Base-by-base conservation (phyloP, 2,888 invertebrate genomes). In the Pristionchus fissidentatus region DNA sequence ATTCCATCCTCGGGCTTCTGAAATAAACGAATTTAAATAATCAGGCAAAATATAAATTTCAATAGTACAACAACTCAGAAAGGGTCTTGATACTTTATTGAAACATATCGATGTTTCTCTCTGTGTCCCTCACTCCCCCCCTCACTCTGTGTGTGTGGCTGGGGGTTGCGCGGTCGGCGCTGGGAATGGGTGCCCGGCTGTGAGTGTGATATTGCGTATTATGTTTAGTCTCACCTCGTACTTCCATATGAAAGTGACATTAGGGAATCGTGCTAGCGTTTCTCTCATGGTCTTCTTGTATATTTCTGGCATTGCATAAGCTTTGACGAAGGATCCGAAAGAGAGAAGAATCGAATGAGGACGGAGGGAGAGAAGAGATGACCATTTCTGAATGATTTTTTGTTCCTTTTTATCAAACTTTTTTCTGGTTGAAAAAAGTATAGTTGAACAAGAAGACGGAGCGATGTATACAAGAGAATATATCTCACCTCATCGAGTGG, bases 201-300 rank as follows among this genome's bases (percentile, higher is more conserved):
- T n/a, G 26, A n/a, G 62, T 3, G 62, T 29, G 8, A 5, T 19
- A 13, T 35, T 26, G 29, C n/a, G 29, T 13, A 7, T 62, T 10
- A 22, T n/a, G 62, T 3, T 62, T 32, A 4, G 22, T 62, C 35
- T 62, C 8, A 80, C 80, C 80, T 88, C 88, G 62, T 88, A 88
- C 55, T 88, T 88, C 88, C 88, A 88, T 35, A 88, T 85, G 70
- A 88, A 88, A 3, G 87, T 66, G 8, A 87, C 85, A 57, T 88
- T 84, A 2, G 84, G 84, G 78, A 88, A 84, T 19, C 70, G 79
- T 49, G 83, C 75, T 38, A 86, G 84, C 1, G 87, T 86, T 32
- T 81, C 75, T 15, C 85, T 38, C 10, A 88, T 83, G 0, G 85
- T 84, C 3, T 1, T 70, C 77, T 87, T 88, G 77, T 85, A 84